Percentiles rank a stretch among this genome's conserved stretches.
Evolutionary conservation across 2,888 invertebrate genomes (phyloP).

Genomic region (Cancer borealis): DNA sequence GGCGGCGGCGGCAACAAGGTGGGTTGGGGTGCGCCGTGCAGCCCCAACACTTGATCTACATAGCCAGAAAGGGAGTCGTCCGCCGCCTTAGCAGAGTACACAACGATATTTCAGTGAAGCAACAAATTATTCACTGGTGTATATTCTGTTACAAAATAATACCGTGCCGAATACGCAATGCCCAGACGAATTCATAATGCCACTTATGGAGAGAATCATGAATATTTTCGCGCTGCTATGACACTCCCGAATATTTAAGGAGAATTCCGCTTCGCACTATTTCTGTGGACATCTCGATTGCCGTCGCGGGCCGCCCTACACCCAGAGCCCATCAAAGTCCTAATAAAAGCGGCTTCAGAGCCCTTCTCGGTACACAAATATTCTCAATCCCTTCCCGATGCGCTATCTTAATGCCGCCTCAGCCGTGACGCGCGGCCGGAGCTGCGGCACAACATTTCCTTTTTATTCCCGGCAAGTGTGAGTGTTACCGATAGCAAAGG

Average conservation of each 20-base stretch:
- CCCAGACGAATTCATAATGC: conserved; percentile 8
- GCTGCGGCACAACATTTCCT: not conserved
- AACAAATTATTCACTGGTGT: not conserved
- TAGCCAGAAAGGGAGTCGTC: not conserved
- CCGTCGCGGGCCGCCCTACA: not conserved
- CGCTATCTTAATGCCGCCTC: conserved; percentile 29
- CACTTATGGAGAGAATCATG: conserved; percentile 6
- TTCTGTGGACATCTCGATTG: not conserved
- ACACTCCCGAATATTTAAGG: conserved; percentile 10
- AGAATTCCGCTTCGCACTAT: not conserved
- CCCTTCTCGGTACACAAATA: not conserved
- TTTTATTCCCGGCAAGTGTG: conserved; percentile 12
- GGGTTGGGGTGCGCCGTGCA: not conserved
- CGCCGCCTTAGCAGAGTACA: not conserved
- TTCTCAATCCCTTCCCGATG: not conserved
- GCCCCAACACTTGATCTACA: not conserved
- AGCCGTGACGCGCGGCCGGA: not conserved
- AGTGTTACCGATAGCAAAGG: not conserved
- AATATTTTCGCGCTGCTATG: not conserved
- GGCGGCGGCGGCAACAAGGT: not conserved
- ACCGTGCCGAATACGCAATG: conserved; percentile 20
- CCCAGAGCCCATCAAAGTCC: not conserved
- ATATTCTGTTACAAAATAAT: conserved; percentile 3
- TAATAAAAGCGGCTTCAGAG: conserved; percentile 23
- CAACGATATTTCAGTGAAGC: not conserved